Percentiles rank a stretch among this genome's conserved stretches.
Conservation (phyloP, 2,113 vertebrate species). For the Ictalurus furcatus region DNA sequence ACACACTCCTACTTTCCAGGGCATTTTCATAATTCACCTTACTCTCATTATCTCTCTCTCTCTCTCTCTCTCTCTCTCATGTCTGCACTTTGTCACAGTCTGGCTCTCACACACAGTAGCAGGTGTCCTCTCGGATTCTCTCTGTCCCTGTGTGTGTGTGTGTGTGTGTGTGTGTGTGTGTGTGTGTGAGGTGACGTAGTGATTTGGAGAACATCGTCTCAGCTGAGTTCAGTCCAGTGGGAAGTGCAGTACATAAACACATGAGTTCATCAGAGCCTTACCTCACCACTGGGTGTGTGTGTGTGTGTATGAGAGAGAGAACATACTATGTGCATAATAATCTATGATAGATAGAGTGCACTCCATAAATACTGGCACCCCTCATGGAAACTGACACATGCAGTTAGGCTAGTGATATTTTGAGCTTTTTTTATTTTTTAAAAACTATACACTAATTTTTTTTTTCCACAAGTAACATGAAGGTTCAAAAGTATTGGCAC, state of each 20-base stretch:
- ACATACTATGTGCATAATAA: background rate
- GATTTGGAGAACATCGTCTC: slow-evolving; percentile 28
- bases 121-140: slow-evolving; percentile 38
- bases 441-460: no score
- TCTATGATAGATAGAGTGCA: background rate
- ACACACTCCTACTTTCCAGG: background rate
- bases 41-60: background rate
- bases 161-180: slow-evolving; percentile 35
- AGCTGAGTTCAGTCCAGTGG: slow-evolving; percentile 26
- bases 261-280: slow-evolving; percentile 53
- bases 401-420: background rate
- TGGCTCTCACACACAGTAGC: slow-evolving; percentile 13
- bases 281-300: slow-evolving; percentile 38
- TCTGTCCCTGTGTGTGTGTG: slow-evolving; percentile 26
- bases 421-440: background rate
- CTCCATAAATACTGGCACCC: background rate
- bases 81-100: slow-evolving; percentile 37
- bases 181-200: slow-evolving; percentile 9
- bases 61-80: slow-evolving; percentile 33
- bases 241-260: slow-evolving; percentile 41
- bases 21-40: slow-evolving; percentile 7
- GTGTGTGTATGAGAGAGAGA: slow-evolving; percentile 2
- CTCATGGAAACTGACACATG: background rate
- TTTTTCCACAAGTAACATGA: background rate
- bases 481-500: background rate